Percentiles rank a stretch among this genome's conserved stretches.
phyloP scores from a whole-genome alignment of 2,888 invertebrate genomes.

The Drosophila neotestacea region DNA sequence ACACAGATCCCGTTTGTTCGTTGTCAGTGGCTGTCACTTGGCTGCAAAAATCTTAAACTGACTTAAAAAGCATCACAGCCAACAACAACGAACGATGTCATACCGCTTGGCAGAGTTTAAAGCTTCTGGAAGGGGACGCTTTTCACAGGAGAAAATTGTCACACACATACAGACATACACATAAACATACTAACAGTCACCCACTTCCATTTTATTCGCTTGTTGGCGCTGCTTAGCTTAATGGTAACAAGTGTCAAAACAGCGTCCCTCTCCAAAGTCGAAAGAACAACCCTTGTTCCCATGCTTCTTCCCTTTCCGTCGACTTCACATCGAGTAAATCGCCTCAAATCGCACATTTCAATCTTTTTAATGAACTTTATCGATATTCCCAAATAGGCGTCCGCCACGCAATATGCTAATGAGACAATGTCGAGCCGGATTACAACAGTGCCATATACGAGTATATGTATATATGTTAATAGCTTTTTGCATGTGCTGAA shows the following conservation, averaged over 20 bases:
- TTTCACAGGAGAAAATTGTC: conserved; percentile 39
- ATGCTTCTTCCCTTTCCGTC: conserved; percentile 22
- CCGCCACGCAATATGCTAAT: conserved; percentile 83
- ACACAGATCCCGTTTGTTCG: conserved; percentile 32
- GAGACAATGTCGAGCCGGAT: conserved; percentile 55
- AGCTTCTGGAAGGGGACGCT: conserved; percentile 30
- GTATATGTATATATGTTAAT: conserved; percentile 54
- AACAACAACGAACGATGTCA: conserved; percentile 51
- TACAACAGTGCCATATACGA: conserved; percentile 15
- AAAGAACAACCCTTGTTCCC: conserved; percentile 45
- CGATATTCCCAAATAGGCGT: conserved; percentile 77
- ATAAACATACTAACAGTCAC: conserved; percentile 9
- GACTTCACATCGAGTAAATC: conserved; percentile 67
- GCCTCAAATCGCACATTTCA: conserved; percentile 74
- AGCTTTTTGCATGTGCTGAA: conserved; percentile 67
- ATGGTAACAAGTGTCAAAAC: conserved; percentile 79
- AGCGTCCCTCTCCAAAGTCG: conserved; percentile 33
- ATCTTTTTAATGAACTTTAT: conserved; percentile 80
- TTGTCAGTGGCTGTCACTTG: conserved; percentile 67
- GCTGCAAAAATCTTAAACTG: conserved; percentile 74
- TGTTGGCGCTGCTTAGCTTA: conserved; percentile 74
- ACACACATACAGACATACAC: conserved; percentile 9
- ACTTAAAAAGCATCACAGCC: conserved; percentile 74
- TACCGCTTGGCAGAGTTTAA: conserved; percentile 67
- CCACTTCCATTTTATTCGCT: conserved; percentile 30